phyloP scores from a whole-genome alignment of 2,888 invertebrate genomes.

The Andrena praecox region DNA sequence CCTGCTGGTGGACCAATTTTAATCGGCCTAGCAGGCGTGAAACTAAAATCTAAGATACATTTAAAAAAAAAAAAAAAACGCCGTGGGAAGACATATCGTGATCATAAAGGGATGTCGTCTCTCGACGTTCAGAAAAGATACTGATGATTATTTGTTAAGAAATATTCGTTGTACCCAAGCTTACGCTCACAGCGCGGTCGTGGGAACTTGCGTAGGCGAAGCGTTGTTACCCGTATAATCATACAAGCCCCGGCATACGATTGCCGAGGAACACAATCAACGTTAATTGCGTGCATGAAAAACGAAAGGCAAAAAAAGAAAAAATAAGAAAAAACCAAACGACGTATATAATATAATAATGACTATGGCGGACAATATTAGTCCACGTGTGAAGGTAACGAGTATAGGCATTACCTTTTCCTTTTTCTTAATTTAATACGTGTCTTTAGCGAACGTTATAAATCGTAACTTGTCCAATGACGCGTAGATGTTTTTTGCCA shows the following conservation, averaged over 20 bases:
- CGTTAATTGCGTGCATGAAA: conserved; percentile 43
- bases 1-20: conserved; percentile 98
- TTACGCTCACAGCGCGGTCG: conserved; percentile 72
- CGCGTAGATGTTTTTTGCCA: conserved; percentile 43
- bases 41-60: conserved; percentile 60
- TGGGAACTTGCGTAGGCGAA: conserved; percentile 58
- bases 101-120: conserved; percentile 63
- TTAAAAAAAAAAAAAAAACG: conserved; percentile 27
- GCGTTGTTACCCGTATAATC: conserved; percentile 62
- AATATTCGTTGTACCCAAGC: conserved; percentile 74
- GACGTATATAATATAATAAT: conserved; percentile 40
- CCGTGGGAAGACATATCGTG: conserved; percentile 69
- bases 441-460: conserved; percentile 36
- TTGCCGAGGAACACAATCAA: conserved; percentile 38
- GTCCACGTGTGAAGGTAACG: conserved; percentile 70
- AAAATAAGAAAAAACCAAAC: conserved; percentile 29
- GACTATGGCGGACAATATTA: conserved; percentile 68
- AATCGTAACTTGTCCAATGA: conserved; percentile 41
- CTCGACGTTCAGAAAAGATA: conserved; percentile 67
- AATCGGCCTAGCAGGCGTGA: conserved; percentile 83
- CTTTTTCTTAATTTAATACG: conserved; percentile 58
- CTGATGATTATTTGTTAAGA: conserved; percentile 72
- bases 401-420: conserved; percentile 63
- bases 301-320: conserved; percentile 19
- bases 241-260: conserved; percentile 36